Evolutionary conservation across 2,797 vertebrate species (phyloP).

Genomic region (Eidolon dupreanum): DNA sequence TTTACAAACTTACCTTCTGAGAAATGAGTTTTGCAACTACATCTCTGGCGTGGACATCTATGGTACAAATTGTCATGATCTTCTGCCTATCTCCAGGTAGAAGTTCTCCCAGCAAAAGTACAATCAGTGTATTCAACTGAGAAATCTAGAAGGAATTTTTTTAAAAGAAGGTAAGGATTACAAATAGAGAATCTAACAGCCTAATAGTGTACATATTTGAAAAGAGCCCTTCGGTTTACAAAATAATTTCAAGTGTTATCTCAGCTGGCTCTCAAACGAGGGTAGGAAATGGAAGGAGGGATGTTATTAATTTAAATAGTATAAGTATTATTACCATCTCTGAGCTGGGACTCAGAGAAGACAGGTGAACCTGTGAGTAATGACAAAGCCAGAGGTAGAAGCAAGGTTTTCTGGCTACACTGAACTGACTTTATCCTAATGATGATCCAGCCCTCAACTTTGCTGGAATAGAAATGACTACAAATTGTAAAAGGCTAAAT

Average conservation of each 20-base stretch:
- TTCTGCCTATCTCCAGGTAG: slow-evolving; percentile 89
- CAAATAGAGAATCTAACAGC: neutral
- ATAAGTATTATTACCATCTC: neutral
- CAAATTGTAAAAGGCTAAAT: neutral
- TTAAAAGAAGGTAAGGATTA: neutral
- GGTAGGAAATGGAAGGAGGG: neutral
- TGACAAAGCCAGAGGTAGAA: neutral
- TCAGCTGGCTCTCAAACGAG: neutral
- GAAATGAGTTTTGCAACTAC: slow-evolving; percentile 88
- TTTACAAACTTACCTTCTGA: slow-evolving; percentile 86
- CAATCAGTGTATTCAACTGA: slow-evolving; percentile 90
- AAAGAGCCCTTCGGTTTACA: neutral
- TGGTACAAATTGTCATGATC: slow-evolving; percentile 91
- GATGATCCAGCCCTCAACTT: neutral
- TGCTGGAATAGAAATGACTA: neutral
- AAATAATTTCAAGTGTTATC: slow-evolving; percentile 1
- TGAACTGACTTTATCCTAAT: no score
- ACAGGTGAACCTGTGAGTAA: neutral
- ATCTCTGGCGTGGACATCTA: slow-evolving; percentile 90
- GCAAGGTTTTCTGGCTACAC: neutral
- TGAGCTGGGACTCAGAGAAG: neutral
- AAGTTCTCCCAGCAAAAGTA: slow-evolving; percentile 89
- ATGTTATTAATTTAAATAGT: neutral
- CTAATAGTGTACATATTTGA: neutral
- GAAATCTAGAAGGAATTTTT: slow-evolving; percentile 82